Percentiles rank a stretch among this genome's conserved stretches.
phyloP scores from a whole-genome alignment of 2,113 vertebrate genomes.

The Taxidea taxus region DNA sequence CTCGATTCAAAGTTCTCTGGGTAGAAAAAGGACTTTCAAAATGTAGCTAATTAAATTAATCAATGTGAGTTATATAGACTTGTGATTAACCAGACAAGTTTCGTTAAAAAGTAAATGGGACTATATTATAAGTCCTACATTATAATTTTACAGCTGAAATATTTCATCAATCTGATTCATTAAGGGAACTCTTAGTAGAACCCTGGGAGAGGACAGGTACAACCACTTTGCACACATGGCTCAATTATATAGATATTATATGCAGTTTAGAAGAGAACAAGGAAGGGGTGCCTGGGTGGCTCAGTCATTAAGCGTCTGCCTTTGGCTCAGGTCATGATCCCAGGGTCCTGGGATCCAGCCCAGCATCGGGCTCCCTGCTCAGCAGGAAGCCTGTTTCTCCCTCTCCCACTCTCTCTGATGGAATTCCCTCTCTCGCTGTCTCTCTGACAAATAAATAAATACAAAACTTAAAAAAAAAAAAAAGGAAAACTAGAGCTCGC shows the following conservation, averaged over 20 bases:
- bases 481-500: background rate
- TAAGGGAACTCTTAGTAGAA: background rate
- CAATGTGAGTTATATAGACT: background rate
- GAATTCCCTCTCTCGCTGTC: no score
- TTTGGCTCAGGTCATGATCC: no score
- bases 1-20: background rate
- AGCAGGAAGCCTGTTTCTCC: no score
- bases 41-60: slow-evolving; percentile 16
- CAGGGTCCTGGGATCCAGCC: no score
- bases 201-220: background rate
- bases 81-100: background rate
- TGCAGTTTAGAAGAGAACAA: background rate
- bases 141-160: background rate
- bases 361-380: no score
- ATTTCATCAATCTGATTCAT: background rate
- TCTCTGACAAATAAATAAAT: no score
- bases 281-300: no score
- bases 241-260: background rate
- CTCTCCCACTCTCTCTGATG: no score
- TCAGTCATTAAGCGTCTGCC: no score
- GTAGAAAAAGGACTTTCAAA: background rate
- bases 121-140: background rate
- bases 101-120: background rate
- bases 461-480: no score
- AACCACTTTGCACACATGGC: background rate